These are phyloP conservation scores for Emydoidea blandingii DNA, from an alignment of 2,797 vertebrate genomes.

Conservation along the genomic window DNA sequence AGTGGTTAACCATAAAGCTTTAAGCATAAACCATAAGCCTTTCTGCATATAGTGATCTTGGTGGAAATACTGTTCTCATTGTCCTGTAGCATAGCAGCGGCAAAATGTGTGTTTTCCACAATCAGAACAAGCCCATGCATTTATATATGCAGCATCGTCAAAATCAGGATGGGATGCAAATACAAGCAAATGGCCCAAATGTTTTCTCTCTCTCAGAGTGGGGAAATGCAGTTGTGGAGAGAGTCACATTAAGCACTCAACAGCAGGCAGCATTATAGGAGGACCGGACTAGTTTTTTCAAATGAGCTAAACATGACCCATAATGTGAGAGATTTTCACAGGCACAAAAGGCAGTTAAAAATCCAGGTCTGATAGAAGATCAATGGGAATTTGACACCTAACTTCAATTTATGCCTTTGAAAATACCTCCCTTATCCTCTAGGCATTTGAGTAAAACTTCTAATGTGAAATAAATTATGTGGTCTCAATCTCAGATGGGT, in stretches of 20 bases:
- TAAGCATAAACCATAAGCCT: neutral
- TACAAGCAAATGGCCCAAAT: neutral
- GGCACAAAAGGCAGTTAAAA: neutral
- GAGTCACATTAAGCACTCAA: neutral
- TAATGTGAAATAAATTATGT: neutral
- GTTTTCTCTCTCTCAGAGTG: neutral
- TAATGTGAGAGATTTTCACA: neutral
- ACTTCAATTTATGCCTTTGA: neutral
- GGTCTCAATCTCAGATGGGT: neutral
- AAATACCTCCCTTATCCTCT: neutral
- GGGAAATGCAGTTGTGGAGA: neutral
- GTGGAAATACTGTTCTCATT: neutral
- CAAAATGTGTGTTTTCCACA: neutral
- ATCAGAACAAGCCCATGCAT: neutral
- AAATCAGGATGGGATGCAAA: neutral
- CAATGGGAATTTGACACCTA: neutral
- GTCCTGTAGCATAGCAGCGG: neutral
- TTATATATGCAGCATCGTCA: neutral
- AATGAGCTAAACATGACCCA: neutral
- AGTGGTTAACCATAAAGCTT: no score
- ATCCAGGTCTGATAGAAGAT: neutral
- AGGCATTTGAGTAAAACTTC: neutral
- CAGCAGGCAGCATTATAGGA: neutral
- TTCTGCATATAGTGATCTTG: neutral
- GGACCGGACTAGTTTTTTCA: neutral